These are phyloP conservation scores for Littorina saxatilis DNA, from an alignment of 1,140 invertebrate genomes.

Conservation along the genomic window DNA sequence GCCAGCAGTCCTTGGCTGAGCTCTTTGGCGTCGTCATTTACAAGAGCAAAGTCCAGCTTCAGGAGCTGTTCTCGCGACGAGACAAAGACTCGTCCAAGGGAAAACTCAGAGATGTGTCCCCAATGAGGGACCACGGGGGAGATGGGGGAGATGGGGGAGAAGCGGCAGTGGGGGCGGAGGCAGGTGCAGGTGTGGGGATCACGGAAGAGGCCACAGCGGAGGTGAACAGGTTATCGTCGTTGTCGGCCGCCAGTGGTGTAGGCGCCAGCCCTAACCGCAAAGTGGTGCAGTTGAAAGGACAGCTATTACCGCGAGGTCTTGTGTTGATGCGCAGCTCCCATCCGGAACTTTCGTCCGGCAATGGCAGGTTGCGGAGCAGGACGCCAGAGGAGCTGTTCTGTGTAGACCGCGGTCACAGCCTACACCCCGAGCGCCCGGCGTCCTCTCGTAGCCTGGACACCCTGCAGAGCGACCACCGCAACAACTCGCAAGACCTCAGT, in stretches of 20 bases:
- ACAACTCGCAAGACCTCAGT: background rate
- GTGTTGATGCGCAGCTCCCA: background rate
- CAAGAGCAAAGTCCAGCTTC: conserved; percentile 41
- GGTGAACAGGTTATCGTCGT: background rate
- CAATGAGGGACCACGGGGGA: background rate
- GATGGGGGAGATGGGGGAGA: background rate
- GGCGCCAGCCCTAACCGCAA: background rate
- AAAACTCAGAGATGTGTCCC: background rate
- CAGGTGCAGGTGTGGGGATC: no score
- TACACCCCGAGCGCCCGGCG: background rate
- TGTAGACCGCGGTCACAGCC: background rate
- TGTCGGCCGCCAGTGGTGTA: background rate
- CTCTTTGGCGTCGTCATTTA: conserved; percentile 39
- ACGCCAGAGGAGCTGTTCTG: conserved; percentile 13
- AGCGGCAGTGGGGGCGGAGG: background rate
- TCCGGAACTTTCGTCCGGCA: background rate
- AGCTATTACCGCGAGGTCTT: background rate
- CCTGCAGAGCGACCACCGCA: background rate
- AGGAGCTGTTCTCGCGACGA: conserved; percentile 32
- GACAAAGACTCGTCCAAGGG: conserved; percentile 17
- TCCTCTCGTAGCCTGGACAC: conserved; percentile 5
- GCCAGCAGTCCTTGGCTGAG: conserved; percentile 42
- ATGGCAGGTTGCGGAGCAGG: no score
- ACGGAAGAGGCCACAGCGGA: background rate
- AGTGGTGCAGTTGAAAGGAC: no score